These are phyloP conservation scores for Apodemia hepburni DNA, from an alignment of 2,888 invertebrate species.

Conservation along the genomic window DNA sequence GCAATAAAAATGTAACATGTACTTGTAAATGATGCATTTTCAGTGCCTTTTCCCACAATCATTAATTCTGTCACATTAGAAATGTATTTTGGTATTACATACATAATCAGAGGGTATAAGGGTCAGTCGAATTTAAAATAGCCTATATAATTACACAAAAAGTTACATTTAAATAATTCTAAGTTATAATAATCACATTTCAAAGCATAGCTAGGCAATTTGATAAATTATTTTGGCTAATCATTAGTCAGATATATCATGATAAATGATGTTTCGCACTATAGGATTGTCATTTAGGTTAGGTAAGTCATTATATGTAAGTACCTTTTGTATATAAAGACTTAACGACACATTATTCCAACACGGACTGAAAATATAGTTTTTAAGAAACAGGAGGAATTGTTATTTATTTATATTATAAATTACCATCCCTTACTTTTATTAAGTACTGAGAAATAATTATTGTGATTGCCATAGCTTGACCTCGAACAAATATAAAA, in stretches of 20 bases:
- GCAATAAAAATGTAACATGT: too few species aligned
- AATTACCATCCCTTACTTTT: slow-evolving; percentile 33
- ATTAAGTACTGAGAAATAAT: slow-evolving; percentile 37
- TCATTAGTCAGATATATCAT: slow-evolving; percentile 9
- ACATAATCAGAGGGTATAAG: not conserved
- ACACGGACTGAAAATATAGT: slow-evolving; percentile 34
- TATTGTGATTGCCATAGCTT: slow-evolving; percentile 65
- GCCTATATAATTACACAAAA: not conserved
- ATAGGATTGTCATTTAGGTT: slow-evolving; percentile 14
- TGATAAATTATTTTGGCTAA: slow-evolving; percentile 9
- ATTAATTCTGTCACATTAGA: too few species aligned
- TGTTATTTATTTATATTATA: slow-evolving; percentile 39
- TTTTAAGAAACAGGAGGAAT: slow-evolving; percentile 37
- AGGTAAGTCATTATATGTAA: slow-evolving; percentile 18
- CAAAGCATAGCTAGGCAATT: not conserved
- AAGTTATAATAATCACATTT: slow-evolving; percentile 3
- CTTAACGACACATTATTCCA: slow-evolving; percentile 33
- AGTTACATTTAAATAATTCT: slow-evolving; percentile 3
- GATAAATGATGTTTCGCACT: slow-evolving; percentile 6
- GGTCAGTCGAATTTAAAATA: slow-evolving; percentile 9
- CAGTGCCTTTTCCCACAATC: too few species aligned
- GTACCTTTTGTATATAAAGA: slow-evolving; percentile 31
- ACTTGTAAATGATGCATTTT: too few species aligned
- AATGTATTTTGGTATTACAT: slow-evolving; percentile 2
- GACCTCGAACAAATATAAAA: slow-evolving; percentile 57